Conservation (phyloP, 2,797 vertebrate genomes). For the Gila robusta region DNA sequence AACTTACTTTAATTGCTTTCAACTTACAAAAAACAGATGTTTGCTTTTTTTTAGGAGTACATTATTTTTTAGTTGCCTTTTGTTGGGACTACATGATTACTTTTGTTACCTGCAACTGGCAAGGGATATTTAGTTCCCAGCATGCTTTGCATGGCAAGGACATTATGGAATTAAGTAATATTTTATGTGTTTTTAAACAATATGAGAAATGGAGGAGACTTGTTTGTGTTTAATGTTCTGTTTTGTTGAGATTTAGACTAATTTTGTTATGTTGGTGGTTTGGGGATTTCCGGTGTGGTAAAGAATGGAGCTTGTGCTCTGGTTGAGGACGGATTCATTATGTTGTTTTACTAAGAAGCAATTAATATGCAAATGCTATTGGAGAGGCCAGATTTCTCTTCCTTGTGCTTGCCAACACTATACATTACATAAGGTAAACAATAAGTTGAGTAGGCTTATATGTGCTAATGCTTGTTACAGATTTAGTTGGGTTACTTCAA, state of each 20-base stretch:
- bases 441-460: not conserved
- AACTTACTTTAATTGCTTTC: not conserved
- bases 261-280: slow-evolving; percentile 20
- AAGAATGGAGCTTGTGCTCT: slow-evolving; percentile 16
- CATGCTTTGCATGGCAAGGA: not conserved
- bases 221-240: slow-evolving; percentile 9
- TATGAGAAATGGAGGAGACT: not conserved
- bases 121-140: slow-evolving; percentile 1
- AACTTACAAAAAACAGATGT: not conserved
- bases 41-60: not conserved
- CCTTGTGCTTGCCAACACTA: not conserved
- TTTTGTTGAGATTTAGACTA: not conserved
- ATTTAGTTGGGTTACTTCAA: not conserved
- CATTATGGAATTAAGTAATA: not conserved
- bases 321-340: not conserved
- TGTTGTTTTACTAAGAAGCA: slow-evolving; percentile 5
- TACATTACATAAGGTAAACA: slow-evolving; percentile 3
- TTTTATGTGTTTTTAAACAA: not conserved
- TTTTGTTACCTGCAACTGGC: not conserved
- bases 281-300: not conserved
- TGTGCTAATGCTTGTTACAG: not conserved
- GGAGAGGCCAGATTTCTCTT: slow-evolving; percentile 9
- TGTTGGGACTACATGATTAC: not conserved
- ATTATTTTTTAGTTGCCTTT: not conserved
- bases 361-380: slow-evolving; percentile 28